Evolutionary conservation across 2,888 invertebrate genomes (phyloP), one percentile per base, ranked within the genome.

Genomic region (Gnatocerus cornutus): DNA sequence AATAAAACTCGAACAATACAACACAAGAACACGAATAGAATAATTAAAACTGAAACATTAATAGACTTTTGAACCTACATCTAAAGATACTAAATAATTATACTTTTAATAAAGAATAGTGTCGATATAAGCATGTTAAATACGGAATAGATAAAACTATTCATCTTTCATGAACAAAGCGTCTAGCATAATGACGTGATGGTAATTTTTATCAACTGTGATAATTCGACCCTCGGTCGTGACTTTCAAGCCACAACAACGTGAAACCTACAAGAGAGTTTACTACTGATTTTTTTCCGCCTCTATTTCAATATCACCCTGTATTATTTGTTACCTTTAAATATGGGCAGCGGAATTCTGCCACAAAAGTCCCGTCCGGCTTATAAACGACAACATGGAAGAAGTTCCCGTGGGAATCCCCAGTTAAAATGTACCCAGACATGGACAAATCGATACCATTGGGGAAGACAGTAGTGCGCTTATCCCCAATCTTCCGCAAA

Each of bases 401-500:
- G 80, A 97, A 92, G 88, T 98, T 98, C 48, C 98, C 98, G 85
- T 98, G 98, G 58, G 97, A 97, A 86, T 98, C 98, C 9, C 98
- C 98, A 79, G 98, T 96, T 74, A 98, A 90, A 69, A 98, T 95
- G 85, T 98, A 97, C 41, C 98, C 98, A 56, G 96, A 96, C 85
- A 97, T 96, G 61, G 97, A 96, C 83, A 98, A 96, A 87, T 98
- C 98, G 81, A 98, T 98, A 76, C 98, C 98, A 85, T 98, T 98
- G 4, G 98, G 98, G 85, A 96, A 98, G 86, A 96, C 97, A 79
- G 98, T 98, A 77, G 98, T 91, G 84, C 93, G 95, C 86, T 98
- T 97, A 86, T 93, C 94, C 74, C 98, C 98, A 85, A 98, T 97
- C 77, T 96, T 93, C 76, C 97, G 93, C 80, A 96, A 87, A 86